Base-by-base conservation (phyloP, 2,888 invertebrate genomes). In the Platerodrilus igneus region DNA sequence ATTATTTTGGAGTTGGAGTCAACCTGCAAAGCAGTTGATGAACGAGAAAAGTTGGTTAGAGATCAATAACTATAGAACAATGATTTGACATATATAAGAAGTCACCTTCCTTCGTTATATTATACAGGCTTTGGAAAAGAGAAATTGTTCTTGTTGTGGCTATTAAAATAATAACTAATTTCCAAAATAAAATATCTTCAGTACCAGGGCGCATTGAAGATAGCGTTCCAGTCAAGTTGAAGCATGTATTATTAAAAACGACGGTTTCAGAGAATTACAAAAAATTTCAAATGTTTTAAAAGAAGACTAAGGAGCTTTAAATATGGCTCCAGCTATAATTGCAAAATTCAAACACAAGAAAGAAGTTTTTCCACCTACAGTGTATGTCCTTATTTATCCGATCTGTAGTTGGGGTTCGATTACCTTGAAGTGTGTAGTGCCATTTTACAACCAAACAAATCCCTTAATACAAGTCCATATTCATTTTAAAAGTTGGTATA, bases 281-380 rank as follows among this genome's bases (percentile, higher is more conserved):
- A 9, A 27, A 2, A 9, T 27, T n/a, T 2, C 15, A 15, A n/a
- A 27, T 16, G 8, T 27, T 8, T 27, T 27, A 27, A 27, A 9
- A 3, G 27, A 9, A 15, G n/a, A 27, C 9, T n/a, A 9, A 8
- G 4, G 2, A 14, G 27, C 15, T 11, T 19, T 31, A 20, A n/a
- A 11, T n/a, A 20, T 31, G 20, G 13, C 9, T 19, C 6, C 21
- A n/a, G 31, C 18, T 10, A 18, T 19, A 19, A 9, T 30, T 13
- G 8, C 11, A 11, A 13, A 18, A 21, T 11, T 38, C 2, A 38
- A 32, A 38, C 13, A 38, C 26, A 32, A 18, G 38, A 32, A 32
- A 31, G 32, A 26, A 32, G 32, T 19, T 38, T 38, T 38, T 31
- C 38, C n/a, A n/a, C n/a, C n/a, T n/a, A n/a, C n/a, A n/a, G n/a